Evolutionary conservation across 2,113 vertebrate species (phyloP), one percentile per base, ranked within the genome.

Genomic region (Pterophyllum scalare): DNA sequence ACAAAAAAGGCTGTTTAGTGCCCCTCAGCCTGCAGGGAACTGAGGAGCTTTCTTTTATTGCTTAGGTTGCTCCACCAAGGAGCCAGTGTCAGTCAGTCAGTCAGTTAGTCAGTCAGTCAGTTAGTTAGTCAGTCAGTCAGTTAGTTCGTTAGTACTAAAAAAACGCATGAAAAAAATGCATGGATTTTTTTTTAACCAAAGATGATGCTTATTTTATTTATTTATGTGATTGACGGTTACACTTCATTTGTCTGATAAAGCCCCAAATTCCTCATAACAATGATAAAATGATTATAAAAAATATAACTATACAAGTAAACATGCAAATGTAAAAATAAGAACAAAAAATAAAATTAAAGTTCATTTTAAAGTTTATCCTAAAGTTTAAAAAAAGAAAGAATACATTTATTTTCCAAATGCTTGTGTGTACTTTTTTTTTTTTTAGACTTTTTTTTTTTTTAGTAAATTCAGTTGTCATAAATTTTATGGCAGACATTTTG

Each of bases 31-130:
- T 46, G 79, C 64, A 54, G 59, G 26, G 26, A 24, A 65, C 75
- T 85, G 83, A 65, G 52, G 19, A 20, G 19, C 75, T 57, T 59
- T 78, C 40, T 65, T 31, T 64, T 15, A 17, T 72, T 72, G 49
- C 46, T 31, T 72, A 72, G 52, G 52, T 72, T 31, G 43, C 43
- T 72, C 43, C 43, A 72, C 65, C 43, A 70, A 52, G 10, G 17
- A 35, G n/a, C n/a, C n/a, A n/a, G n/a, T n/a, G 7, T 35, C 35
- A 9, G 35, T 35, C 8, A 35, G 35, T 35, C 7, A 35, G 35
- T 35, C 7, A 9, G 35, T 35, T 35, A 35, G 35, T 35, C 9
- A 33, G 33, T n/a, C n/a, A n/a, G n/a, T n/a, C n/a, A 35, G 33
- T 35, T 35, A 35, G 33, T 35, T 35, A 35, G 33, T 33, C 6